Conservation (phyloP, 2,888 invertebrate genomes). For the Agrochola lota region DNA sequence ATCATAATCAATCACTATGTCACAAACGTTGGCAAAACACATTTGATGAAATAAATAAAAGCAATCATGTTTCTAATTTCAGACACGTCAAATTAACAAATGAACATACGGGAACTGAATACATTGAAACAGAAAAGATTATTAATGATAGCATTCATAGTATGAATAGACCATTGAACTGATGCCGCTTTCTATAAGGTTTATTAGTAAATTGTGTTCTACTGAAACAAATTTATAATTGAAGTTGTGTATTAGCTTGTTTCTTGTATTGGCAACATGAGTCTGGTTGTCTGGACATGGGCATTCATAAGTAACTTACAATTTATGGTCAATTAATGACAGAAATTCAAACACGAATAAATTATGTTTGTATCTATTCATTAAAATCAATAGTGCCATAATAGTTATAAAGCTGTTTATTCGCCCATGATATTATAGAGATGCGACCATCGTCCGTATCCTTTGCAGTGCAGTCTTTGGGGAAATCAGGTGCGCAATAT, state of each 20-base stretch:
- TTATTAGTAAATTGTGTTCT: constrained; percentile 74
- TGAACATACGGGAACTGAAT: constrained; percentile 68
- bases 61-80: constrained; percentile 70
- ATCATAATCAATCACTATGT: constrained; percentile 33
- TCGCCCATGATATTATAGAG: not conserved
- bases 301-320: constrained; percentile 63
- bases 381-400: constrained; percentile 34
- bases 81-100: constrained; percentile 69
- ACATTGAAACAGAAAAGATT: constrained; percentile 74
- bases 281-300: constrained; percentile 54
- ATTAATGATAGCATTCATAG: constrained; percentile 76
- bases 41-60: constrained; percentile 63
- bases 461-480: constrained; percentile 1
- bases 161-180: constrained; percentile 77
- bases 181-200: constrained; percentile 72
- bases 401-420: constrained; percentile 14
- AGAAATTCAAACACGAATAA: constrained; percentile 35
- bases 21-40: constrained; percentile 44
- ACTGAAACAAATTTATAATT: constrained; percentile 75
- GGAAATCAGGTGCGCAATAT: constrained; percentile 25
- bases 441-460: not conserved
- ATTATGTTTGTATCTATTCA: constrained; percentile 36
- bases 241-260: constrained; percentile 59
- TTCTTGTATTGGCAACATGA: constrained; percentile 61
- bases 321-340: constrained; percentile 54